phyloP scores from a whole-genome alignment of 2,888 invertebrate species.

The Harpalus rubripes region DNA sequence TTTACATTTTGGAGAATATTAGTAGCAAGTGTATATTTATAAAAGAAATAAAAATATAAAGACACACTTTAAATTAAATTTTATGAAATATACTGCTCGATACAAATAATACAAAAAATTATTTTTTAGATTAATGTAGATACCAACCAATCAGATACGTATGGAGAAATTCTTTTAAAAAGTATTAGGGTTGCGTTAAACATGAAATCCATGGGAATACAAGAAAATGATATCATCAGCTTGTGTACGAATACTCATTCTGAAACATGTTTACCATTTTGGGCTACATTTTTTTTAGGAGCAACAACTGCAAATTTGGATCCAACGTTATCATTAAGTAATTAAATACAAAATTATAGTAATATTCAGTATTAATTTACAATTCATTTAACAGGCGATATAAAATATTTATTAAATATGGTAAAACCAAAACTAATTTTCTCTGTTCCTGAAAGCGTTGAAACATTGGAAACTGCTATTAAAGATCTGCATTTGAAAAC shows the following conservation, averaged over 20 bases:
- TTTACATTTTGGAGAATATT: too few relatives aligned
- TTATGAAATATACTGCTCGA: neutral
- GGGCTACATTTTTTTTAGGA: constrained; percentile 76
- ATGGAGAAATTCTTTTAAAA: constrained; percentile 74
- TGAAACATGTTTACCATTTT: constrained; percentile 75
- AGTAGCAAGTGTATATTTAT: too few relatives aligned
- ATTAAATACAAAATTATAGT: constrained; percentile 6
- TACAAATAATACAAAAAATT: neutral
- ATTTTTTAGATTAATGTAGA: constrained; percentile 76
- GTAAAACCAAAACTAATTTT: constrained; percentile 73
- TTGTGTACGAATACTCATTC: constrained; percentile 76
- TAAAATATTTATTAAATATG: constrained; percentile 71
- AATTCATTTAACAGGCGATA: constrained; percentile 69
- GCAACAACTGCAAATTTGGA: constrained; percentile 66
- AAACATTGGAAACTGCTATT: constrained; percentile 71
- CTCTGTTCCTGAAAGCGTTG: constrained; percentile 70
- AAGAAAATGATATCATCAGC: constrained; percentile 75
- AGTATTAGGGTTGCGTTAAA: constrained; percentile 76
- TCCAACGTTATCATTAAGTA: constrained; percentile 63
- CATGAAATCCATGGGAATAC: constrained; percentile 74
- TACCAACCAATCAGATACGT: constrained; percentile 75
- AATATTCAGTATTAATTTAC: neutral
- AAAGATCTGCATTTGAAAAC: constrained; percentile 69
- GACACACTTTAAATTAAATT: too few relatives aligned
- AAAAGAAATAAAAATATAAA: too few relatives aligned